phyloP scores from a whole-genome alignment of 2,113 vertebrate genomes.

The Vimba vimba region DNA sequence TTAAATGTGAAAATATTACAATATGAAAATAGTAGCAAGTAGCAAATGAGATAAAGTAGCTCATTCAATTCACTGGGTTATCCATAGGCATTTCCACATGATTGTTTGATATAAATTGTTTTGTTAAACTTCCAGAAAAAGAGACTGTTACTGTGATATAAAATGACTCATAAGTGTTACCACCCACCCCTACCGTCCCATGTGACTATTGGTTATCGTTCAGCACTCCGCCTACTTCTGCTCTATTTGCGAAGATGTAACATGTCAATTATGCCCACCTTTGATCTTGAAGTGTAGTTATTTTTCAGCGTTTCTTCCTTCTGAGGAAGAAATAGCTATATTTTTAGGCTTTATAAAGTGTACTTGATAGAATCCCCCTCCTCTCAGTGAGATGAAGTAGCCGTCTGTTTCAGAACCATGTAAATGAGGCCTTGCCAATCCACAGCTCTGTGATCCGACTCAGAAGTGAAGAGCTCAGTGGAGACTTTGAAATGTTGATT shows the following conservation, averaged over 20 bases:
- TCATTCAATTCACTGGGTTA: background rate
- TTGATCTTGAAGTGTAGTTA: slow-evolving; percentile 36
- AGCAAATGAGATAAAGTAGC: background rate
- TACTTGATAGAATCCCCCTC: slow-evolving; percentile 53
- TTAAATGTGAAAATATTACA: no score
- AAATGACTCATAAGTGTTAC: slow-evolving; percentile 2
- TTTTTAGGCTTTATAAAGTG: slow-evolving; percentile 63
- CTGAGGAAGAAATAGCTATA: slow-evolving; percentile 66
- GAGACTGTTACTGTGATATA: background rate
- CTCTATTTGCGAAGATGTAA: slow-evolving; percentile 68
- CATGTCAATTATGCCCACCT: slow-evolving; percentile 57
- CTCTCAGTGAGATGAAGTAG: slow-evolving; percentile 64
- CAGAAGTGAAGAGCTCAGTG: slow-evolving; percentile 73
- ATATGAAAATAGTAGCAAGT: background rate
- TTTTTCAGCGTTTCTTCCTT: slow-evolving; percentile 32
- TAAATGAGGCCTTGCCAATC: slow-evolving; percentile 81
- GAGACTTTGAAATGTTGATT: slow-evolving; percentile 88
- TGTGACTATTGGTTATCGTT: slow-evolving; percentile 51
- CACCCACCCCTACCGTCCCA: background rate
- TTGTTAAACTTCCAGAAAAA: background rate
- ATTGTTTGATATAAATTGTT: background rate
- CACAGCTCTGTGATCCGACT: slow-evolving; percentile 77
- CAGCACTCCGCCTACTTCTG: slow-evolving; percentile 69
- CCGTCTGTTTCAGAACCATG: slow-evolving; percentile 77
- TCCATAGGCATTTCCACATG: background rate